Conservation (phyloP, 2,113 vertebrate species). For the human region GRCh38 chr7:52926501-52927000, state of each 20-base stretch:
- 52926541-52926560: accelerated
- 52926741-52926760: accelerated
- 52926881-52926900: not conserved
- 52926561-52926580: not conserved
- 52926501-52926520: not conserved
- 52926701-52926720: not conserved
- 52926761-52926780: not conserved
- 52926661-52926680: accelerated
- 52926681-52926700: not conserved
- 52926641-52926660: not conserved
- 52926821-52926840: not conserved
- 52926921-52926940: not conserved
- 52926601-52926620: not conserved
- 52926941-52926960: not conserved
- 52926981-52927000: not conserved
- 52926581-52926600: not conserved
- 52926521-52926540: not conserved
- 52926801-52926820: not conserved
- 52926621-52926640: accelerated
- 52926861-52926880: accelerated
- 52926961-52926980: not conserved
- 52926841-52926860: too few species aligned
- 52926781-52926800: not conserved
- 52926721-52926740: not conserved
- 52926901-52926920: not conserved